Conservation (phyloP, 1,140 invertebrate species). For the Patella vulgata region DNA sequence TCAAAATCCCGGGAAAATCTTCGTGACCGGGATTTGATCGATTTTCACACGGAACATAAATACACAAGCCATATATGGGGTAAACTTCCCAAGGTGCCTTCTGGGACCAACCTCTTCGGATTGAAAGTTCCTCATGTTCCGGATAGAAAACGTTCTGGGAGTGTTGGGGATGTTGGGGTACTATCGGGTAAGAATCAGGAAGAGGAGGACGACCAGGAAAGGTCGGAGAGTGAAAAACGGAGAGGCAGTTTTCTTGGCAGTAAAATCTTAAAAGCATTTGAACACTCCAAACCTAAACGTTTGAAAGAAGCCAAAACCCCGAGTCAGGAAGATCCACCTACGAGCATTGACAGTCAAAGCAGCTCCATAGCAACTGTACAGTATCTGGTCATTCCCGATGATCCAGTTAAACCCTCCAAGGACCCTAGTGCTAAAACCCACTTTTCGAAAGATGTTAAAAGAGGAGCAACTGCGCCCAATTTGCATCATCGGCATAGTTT, state of each 20-base stretch:
- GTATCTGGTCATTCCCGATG: conserved; percentile 1
- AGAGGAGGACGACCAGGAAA: conserved; percentile 29
- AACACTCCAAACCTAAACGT: conserved; percentile 27
- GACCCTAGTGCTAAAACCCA: conserved; percentile 11
- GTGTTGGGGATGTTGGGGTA: conserved; percentile 51
- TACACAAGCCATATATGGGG: conserved; percentile 37
- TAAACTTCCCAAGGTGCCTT: conserved; percentile 55
- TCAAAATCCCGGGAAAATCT: conserved; percentile 48
- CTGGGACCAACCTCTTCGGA: conserved; percentile 59
- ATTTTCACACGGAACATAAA: conserved; percentile 33
- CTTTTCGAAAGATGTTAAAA: conserved; percentile 10
- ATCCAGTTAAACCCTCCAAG: conserved; percentile 20
- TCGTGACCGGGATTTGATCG: conserved; percentile 36
- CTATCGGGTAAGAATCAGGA: conserved; percentile 15
- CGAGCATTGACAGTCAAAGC: conserved; percentile 13
- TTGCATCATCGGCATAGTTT: background rate
- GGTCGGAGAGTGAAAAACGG: conserved; percentile 19
- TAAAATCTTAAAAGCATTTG: conserved; percentile 39
- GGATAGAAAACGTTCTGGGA: conserved; percentile 55
- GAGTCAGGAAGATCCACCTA: conserved; percentile 27
- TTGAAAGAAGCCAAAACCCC: conserved; percentile 23
- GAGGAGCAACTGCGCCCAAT: background rate
- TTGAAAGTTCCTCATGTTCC: conserved; percentile 47
- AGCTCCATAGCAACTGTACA: conserved; percentile 31
- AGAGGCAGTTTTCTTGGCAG: conserved; percentile 39